phyloP scores from a whole-genome alignment of 23 tunicate genomes.

The Ascidia mentula region DNA sequence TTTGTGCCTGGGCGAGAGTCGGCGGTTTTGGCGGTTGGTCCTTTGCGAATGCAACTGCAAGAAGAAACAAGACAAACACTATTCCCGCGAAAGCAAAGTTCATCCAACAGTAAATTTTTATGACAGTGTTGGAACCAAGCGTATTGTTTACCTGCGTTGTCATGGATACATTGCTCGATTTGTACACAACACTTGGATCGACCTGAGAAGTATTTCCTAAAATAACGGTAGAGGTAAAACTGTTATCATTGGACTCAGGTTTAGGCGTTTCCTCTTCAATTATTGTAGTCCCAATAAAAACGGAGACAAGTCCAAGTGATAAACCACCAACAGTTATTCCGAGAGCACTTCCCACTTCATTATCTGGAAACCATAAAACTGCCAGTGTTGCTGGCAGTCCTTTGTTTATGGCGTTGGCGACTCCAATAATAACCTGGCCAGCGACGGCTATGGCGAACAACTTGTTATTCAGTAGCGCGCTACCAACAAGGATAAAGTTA shows the following conservation, averaged over 20 bases:
- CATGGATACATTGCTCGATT: too few species aligned
- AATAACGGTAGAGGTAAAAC: too few species aligned
- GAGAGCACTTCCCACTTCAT: not conserved
- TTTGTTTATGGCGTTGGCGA: not conserved
- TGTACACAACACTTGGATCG: too few species aligned
- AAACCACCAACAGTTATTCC: not conserved
- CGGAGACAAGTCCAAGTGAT: not conserved
- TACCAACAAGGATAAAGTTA: not conserved
- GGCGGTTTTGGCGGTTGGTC: not conserved
- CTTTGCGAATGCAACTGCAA: not conserved
- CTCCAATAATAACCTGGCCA: not conserved
- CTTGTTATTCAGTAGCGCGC: not conserved
- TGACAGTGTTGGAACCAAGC: not conserved
- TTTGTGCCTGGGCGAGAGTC: not conserved
- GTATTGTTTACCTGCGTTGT: not conserved
- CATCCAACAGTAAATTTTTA: not conserved
- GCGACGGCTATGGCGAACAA: not conserved
- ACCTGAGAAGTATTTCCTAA: not conserved
- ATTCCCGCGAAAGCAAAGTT: not conserved
- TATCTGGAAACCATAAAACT: not conserved
- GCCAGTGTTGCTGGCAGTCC: not conserved
- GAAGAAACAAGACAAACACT: not conserved
- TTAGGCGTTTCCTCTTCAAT: not conserved
- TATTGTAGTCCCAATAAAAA: not conserved
- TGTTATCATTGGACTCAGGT: too few species aligned